phyloP scores from a whole-genome alignment of 2,888 invertebrate species.

The Auanema freiburgensis region DNA sequence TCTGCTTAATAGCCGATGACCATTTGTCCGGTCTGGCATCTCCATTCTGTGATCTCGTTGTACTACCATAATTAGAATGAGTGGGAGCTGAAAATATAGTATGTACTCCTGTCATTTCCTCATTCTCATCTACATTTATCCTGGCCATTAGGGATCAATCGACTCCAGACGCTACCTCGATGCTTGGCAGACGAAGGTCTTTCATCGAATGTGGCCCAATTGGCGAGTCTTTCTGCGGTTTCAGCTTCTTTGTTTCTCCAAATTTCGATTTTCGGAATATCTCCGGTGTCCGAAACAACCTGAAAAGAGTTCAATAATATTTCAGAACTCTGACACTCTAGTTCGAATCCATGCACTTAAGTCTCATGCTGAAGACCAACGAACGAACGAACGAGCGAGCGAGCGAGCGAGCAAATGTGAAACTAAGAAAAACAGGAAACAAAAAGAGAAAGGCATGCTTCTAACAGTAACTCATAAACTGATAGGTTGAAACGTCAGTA shows the following conservation, averaged over 20 bases:
- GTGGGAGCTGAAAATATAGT: conserved; percentile 8
- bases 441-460: too few species aligned
- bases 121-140: conserved; percentile 12
- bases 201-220: conserved; percentile 29
- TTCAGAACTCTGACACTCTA: too few species aligned
- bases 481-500: too few species aligned
- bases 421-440: too few species aligned
- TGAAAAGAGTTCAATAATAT: neutral
- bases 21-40: conserved; percentile 40
- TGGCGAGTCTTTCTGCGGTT: conserved; percentile 43
- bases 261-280: conserved; percentile 28
- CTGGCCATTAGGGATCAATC: conserved; percentile 15
- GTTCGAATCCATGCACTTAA: too few species aligned
- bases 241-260: conserved; percentile 39
- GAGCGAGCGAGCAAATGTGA: too few species aligned
- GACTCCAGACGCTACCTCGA: conserved; percentile 10
- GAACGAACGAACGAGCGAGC: too few species aligned
- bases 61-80: conserved; percentile 8
- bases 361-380: too few species aligned
- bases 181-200: conserved; percentile 2
- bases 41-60: conserved; percentile 7
- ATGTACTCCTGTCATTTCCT: neutral
- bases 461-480: too few species aligned
- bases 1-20: conserved; percentile 51
- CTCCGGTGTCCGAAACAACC: conserved; percentile 18